These are phyloP conservation scores for Ciconia stormi DNA, from an alignment of 2,113 vertebrate genomes.

Conservation along the genomic window DNA sequence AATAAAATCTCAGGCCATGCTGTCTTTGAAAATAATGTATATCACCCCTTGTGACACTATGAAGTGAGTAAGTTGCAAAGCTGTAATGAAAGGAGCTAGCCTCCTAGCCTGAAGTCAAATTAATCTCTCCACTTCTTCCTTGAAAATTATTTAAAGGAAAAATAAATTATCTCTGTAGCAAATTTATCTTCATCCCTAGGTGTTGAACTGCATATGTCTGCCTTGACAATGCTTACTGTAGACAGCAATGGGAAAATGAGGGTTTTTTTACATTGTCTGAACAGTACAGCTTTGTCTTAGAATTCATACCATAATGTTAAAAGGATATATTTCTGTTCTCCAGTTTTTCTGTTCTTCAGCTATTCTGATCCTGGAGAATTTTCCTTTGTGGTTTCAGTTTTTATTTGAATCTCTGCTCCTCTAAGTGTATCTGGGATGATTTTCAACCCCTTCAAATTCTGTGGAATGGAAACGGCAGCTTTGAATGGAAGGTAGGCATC, in stretches of 20 bases:
- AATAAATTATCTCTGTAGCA: neutral
- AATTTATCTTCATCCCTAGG: neutral
- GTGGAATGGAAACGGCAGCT: neutral
- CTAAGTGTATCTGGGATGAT: neutral
- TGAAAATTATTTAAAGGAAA: slow-evolving; percentile 9
- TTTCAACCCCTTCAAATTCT: neutral
- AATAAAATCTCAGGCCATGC: neutral
- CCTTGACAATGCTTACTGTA: neutral
- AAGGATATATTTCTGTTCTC: neutral
- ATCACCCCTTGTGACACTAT: neutral
- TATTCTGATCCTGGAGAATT: neutral
- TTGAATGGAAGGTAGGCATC: neutral
- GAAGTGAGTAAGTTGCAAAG: neutral
- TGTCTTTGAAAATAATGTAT: neutral
- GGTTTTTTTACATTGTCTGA: neutral
- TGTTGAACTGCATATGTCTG: neutral
- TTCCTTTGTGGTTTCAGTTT: neutral
- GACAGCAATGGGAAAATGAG: neutral
- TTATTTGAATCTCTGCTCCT: neutral
- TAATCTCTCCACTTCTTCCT: neutral
- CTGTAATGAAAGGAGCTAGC: neutral
- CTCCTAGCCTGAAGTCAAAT: neutral
- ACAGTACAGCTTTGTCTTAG: neutral
- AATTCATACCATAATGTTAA: neutral
- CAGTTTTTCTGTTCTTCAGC: neutral